These are phyloP conservation scores for Astyanax mexicanus DNA, from an alignment of 2,797 vertebrate species.

Conservation along the genomic window DNA sequence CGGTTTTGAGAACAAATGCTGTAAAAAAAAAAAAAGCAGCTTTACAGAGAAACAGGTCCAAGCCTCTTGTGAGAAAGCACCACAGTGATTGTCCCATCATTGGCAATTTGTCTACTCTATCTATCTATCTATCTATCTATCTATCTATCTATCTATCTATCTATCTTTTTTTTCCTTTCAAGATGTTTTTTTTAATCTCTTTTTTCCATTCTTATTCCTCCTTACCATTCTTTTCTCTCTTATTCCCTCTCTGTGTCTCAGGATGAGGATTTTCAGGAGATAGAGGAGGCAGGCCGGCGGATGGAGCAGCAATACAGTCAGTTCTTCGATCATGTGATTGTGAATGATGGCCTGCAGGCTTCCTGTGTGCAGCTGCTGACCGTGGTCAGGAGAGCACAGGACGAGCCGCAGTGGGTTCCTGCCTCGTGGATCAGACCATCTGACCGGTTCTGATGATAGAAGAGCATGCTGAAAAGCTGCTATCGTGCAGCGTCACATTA, in stretches of 20 bases:
- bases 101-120: not conserved
- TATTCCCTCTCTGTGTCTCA: slow-evolving; percentile 58
- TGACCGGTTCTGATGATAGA: slow-evolving; percentile 67
- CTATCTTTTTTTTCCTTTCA: not conserved
- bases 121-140: not conserved
- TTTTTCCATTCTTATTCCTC: not conserved
- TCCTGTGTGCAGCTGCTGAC: slow-evolving; percentile 83
- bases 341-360: slow-evolving; percentile 88
- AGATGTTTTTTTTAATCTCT: no score
- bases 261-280: slow-evolving; percentile 95
- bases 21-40: no score
- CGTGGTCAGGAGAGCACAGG: slow-evolving; percentile 83
- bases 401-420: slow-evolving; percentile 93
- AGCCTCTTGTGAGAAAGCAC: no score
- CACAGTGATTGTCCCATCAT: no score
- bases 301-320: slow-evolving; percentile 89
- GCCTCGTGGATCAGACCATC: slow-evolving; percentile 88
- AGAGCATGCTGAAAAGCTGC: not conserved
- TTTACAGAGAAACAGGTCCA: no score
- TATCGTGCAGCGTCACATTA: not conserved
- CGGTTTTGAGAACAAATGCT: no score
- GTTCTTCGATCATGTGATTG: slow-evolving; percentile 89
- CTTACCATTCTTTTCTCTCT: no score
- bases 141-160: not conserved
- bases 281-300: slow-evolving; percentile 86